These are phyloP conservation scores for Crypturellus tataupa DNA, from an alignment of 2,797 vertebrate species.

Conservation along the genomic window DNA sequence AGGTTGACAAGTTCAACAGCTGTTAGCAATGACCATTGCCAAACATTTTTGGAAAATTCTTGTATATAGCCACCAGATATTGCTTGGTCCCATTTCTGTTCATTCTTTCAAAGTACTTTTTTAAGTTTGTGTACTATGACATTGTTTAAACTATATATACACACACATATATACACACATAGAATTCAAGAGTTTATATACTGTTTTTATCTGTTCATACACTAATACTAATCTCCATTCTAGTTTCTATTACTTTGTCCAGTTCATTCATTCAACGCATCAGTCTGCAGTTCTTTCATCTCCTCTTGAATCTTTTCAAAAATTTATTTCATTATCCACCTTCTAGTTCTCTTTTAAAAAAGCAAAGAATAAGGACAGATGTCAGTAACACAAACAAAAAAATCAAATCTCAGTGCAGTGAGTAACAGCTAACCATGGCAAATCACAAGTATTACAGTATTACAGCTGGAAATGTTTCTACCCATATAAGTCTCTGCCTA, in stretches of 20 bases:
- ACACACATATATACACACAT: no score
- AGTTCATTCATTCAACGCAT: neutral
- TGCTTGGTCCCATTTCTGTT: neutral
- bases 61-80: neutral
- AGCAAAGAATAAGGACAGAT: neutral
- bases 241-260: neutral
- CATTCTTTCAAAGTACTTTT: neutral
- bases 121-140: neutral
- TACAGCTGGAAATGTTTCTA: neutral
- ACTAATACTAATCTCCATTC: neutral
- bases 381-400: neutral
- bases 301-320: neutral
- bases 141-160: neutral
- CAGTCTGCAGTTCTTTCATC: neutral
- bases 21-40: neutral
- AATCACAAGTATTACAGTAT: neutral
- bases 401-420: neutral
- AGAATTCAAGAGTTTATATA: no score
- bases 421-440: neutral
- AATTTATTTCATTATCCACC: neutral
- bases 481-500: neutral
- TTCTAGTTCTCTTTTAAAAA: neutral
- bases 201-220: neutral
- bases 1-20: neutral
- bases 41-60: neutral